A percentile compares a stretch with the other conserved stretches of the same genome.
Evolutionary conservation across 2,797 vertebrate species (phyloP).

Genomic region (Adelosebastes latens): DNA sequence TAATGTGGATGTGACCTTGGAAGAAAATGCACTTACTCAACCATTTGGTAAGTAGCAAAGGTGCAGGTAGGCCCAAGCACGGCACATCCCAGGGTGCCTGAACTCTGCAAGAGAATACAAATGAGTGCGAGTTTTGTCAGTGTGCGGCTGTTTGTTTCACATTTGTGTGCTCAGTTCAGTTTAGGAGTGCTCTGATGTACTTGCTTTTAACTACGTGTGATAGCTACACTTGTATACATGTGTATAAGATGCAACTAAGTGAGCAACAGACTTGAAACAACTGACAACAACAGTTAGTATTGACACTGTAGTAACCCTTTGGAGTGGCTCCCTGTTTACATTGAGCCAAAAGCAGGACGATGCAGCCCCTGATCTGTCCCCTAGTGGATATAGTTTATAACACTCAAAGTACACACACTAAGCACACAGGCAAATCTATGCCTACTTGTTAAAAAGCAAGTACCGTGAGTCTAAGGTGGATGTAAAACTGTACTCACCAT

Average conservation of each 20-base stretch:
- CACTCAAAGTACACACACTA: neutral
- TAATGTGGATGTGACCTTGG: neutral
- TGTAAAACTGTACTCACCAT: slow-evolving; percentile 78
- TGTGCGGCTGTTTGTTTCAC: neutral
- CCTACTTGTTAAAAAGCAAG: neutral
- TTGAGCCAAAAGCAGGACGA: neutral
- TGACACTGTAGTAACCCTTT: neutral
- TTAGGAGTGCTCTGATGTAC: neutral
- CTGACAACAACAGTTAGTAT: neutral
- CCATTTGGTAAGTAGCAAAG: slow-evolving; percentile 87
- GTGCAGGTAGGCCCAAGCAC: slow-evolving; percentile 92
- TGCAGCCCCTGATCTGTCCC: neutral
- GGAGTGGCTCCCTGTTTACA: neutral
- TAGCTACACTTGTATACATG: neutral
- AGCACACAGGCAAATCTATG: neutral
- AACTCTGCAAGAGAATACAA: slow-evolving; percentile 47
- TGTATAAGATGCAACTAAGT: neutral
- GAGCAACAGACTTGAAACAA: neutral
- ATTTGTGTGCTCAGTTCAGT: neutral
- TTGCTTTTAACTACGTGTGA: neutral
- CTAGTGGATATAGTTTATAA: neutral
- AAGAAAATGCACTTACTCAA: slow-evolving; percentile 87
- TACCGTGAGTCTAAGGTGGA: neutral
- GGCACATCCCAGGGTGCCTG: slow-evolving; percentile 81
- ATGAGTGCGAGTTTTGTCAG: neutral